phyloP scores from a whole-genome alignment of 2,888 invertebrate species.

The Eupsilia transversa region DNA sequence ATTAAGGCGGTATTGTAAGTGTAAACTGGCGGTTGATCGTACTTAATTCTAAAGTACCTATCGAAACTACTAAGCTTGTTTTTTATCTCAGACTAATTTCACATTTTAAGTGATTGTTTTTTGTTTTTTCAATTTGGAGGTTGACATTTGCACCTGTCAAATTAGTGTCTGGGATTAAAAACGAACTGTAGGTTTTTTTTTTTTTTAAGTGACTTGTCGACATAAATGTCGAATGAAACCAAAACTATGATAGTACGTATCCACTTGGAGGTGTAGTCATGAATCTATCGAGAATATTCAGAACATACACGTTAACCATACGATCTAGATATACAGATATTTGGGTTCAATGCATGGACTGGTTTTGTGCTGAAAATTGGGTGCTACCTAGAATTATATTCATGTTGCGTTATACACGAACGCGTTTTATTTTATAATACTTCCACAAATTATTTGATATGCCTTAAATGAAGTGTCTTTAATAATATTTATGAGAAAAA shows the following conservation, averaged over 20 bases:
- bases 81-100: too few species aligned
- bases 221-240: slow-evolving; percentile 17
- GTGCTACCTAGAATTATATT: too few species aligned
- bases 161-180: too few species aligned
- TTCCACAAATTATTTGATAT: background rate
- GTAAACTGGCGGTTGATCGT: background rate
- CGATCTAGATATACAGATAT: slow-evolving; percentile 8
- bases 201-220: slow-evolving; percentile 9
- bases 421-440: background rate
- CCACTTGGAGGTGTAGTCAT: slow-evolving; percentile 10
- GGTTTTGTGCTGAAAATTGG: background rate
- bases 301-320: background rate
- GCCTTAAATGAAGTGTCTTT: background rate
- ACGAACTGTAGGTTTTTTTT: too few species aligned
- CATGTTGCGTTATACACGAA: background rate
- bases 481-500: too few species aligned
- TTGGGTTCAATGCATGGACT: background rate
- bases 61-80: slow-evolving; percentile 1
- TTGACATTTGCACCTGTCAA: too few species aligned
- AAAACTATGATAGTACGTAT: slow-evolving; percentile 18
- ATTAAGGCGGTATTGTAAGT: too few species aligned
- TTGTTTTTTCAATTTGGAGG: too few species aligned
- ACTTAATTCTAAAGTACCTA: background rate
- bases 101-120: too few species aligned
- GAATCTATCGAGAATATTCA: slow-evolving; percentile 41